Base-by-base conservation (phyloP, 64 coral and sea anemone genomes). In the Montipora efflorescens region DNA sequence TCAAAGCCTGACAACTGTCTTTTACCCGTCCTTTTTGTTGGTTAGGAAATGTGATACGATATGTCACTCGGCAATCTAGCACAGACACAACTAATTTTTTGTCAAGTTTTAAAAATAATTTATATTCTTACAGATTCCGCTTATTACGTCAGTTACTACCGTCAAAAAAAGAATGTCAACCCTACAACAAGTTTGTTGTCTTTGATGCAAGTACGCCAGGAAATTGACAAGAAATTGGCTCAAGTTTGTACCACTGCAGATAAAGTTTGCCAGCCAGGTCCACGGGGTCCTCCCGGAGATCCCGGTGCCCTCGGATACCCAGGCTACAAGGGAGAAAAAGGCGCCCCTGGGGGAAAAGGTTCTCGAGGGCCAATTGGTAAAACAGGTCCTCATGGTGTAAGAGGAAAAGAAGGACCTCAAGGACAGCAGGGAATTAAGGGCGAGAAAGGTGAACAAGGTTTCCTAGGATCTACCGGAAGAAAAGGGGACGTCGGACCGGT, bases 261-360 rank as follows among this genome's bases (percentile, higher is more conserved):
- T 58, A 82, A 45, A 23, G 2, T 62, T 44, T 82, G 79, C 21
- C 79, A 43, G 13, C 11, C 2, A 82, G 79, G 79, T 61, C 79
- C 9, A 22, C 79, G 13, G 22, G 79, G 79, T 28, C 79, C 79
- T 25, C 51, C 19, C 4, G 78, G 78, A 15, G n/a, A 58, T 23
- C 50, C 50, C 9, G 78, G 78, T 12, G 51, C 52, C 5, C 79
- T 25, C 8, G 57, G 79, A 21, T 61, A 59, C 15, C 53, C 57
- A 13, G 79, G 79, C 13, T 82, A 62, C 79, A 44, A 82, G 12
- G 80, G 80, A 5, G 80, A 83, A 83, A 83, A 66, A 47, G 80
- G 80, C 16, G 80, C 14, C 5, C 20, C 80, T 64, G 58, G 58
- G 28, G 47, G 28, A 45, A 36, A 23, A 6, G 53, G 80, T 9